Conservation (phyloP, 2,888 invertebrate genomes). For the Nesidiocoris tenuis region DNA sequence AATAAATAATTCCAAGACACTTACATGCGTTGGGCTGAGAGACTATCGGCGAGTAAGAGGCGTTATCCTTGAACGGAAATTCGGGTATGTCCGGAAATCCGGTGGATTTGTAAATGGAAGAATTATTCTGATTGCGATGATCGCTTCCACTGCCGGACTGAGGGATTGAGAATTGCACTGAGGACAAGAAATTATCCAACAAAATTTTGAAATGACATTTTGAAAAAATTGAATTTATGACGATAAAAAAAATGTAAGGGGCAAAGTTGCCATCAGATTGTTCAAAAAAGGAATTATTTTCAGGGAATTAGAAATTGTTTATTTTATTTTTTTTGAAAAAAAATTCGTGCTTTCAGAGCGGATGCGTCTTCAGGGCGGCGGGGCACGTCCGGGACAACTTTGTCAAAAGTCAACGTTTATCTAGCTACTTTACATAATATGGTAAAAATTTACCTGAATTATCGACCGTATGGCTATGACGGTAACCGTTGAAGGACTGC, state of each 20-base stretch:
- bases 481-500: slow-evolving; percentile 44
- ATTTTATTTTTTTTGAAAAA: no score
- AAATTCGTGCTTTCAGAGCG: no score
- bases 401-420: no score
- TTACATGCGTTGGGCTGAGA: slow-evolving; percentile 32
- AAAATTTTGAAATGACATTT: slow-evolving; percentile 6
- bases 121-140: slow-evolving; percentile 45
- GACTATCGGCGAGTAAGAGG: slow-evolving; percentile 31
- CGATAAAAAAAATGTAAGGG: no score
- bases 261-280: no score
- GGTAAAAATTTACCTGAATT: slow-evolving; percentile 44
- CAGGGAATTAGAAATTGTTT: no score
- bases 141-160: slow-evolving; percentile 30
- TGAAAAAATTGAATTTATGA: no score
- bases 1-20: no score
- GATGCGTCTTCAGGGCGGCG: no score
- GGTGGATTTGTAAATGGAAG: slow-evolving; percentile 46
- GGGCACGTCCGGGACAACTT: no score
- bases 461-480: slow-evolving; percentile 45
- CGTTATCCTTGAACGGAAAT: slow-evolving; percentile 50
- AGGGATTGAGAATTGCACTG: slow-evolving; percentile 36
- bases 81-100: slow-evolving; percentile 51
- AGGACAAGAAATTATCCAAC: slow-evolving; percentile 7
- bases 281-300: no score
- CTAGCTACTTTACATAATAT: no score